Percentiles rank a stretch among this genome's conserved stretches.
Conservation (phyloP, 2,888 invertebrate species). For the Synanthedon tipuliformis region DNA sequence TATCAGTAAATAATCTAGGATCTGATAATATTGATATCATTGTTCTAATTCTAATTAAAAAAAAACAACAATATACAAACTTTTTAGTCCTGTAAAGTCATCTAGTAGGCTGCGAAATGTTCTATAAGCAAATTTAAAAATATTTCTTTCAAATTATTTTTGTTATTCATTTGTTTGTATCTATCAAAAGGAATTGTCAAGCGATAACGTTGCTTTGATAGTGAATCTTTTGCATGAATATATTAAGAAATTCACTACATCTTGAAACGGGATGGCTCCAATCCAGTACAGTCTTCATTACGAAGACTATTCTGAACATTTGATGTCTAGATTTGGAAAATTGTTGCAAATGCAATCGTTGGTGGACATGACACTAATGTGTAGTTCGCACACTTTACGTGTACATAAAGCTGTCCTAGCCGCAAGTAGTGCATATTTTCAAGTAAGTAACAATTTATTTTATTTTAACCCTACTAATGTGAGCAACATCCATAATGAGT, state of each 20-base stretch:
- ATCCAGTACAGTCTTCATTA: conserved; percentile 75
- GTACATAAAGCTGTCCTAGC: conserved; percentile 81
- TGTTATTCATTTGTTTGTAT: conserved; percentile 21
- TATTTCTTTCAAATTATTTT: conserved; percentile 12
- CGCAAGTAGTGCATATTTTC: conserved; percentile 79
- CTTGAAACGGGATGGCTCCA: conserved; percentile 44
- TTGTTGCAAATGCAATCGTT: conserved; percentile 78
- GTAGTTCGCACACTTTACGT: conserved; percentile 79
- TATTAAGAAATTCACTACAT: background rate
- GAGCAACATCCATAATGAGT: no score
- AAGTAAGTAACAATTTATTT: conserved; percentile 53
- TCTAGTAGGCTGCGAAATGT: conserved; percentile 9
- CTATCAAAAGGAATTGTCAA: conserved; percentile 7
- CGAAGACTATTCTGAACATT: conserved; percentile 77
- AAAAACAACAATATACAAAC: no score
- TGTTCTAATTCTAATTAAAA: no score
- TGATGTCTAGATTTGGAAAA: conserved; percentile 76
- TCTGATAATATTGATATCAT: no score
- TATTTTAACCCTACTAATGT: background rate
- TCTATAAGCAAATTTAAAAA: conserved; percentile 10
- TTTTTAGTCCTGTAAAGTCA: background rate
- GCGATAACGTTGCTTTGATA: background rate
- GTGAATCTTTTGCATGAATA: background rate
- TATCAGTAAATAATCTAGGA: no score
- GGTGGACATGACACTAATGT: conserved; percentile 81